Conservation (phyloP, 2,113 vertebrate genomes). For the Phocoena sinus region DNA sequence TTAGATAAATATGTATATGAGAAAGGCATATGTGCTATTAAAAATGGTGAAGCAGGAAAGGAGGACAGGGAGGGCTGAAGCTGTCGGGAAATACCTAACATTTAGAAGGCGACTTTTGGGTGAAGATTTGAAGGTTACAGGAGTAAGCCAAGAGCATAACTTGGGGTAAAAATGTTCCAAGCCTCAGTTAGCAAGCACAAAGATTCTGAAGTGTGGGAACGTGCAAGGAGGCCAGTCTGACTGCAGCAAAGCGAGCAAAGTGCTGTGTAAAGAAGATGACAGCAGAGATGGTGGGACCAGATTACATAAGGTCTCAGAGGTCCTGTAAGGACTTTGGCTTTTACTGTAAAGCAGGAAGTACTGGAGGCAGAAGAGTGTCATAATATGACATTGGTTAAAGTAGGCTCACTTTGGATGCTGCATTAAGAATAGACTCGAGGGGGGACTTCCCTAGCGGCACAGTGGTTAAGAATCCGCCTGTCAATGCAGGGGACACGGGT, state of each 20-base stretch:
- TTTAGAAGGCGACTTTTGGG: background rate
- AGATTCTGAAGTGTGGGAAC: background rate
- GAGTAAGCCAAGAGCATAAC: background rate
- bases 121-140: background rate
- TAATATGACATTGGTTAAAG: background rate
- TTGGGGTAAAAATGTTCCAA: background rate
- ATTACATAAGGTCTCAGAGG: background rate
- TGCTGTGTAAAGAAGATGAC: background rate
- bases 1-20: background rate
- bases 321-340: background rate
- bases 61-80: background rate
- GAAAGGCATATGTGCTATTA: background rate
- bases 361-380: background rate
- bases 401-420: background rate
- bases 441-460: background rate
- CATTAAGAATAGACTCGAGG: background rate
- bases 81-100: background rate
- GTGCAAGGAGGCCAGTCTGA: background rate
- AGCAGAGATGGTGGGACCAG: background rate
- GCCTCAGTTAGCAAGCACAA: background rate
- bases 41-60: background rate
- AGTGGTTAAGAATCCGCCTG: background rate
- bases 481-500: background rate
- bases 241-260: background rate
- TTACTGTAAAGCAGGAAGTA: background rate